Evolutionary conservation across 2,113 vertebrate species (phyloP).

Genomic region (Platysternon megacephalum): DNA sequence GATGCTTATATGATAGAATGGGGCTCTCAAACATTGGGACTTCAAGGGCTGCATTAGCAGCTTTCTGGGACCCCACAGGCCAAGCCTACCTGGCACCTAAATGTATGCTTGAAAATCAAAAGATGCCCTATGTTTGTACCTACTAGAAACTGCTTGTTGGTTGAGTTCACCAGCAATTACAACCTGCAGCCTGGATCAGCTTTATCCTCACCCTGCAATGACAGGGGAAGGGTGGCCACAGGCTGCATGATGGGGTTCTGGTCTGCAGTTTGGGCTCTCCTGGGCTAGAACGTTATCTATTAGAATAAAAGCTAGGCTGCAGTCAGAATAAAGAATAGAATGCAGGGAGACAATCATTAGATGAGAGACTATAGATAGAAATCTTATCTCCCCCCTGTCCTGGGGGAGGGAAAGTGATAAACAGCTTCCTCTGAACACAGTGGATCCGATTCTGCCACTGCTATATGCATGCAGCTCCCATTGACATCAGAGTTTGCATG

Average conservation of each 20-base stretch:
- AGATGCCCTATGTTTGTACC: neutral
- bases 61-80: neutral
- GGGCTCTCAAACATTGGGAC: neutral
- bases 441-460: neutral
- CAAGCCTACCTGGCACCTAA: neutral
- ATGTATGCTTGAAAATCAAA: neutral
- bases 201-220: neutral
- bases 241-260: neutral
- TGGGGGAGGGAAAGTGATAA: neutral
- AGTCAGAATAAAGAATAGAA: neutral
- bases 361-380: neutral
- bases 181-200: neutral
- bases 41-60: neutral
- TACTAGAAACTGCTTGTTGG: conserved; percentile 3
- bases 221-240: neutral
- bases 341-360: neutral
- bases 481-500: accelerated
- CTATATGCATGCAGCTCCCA: neutral
- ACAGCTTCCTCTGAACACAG: neutral
- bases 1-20: neutral
- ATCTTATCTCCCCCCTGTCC: neutral
- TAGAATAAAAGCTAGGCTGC: neutral
- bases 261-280: neutral
- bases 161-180: neutral
- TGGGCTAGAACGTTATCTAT: neutral